Evolutionary conservation across 2,797 vertebrate genomes (phyloP), one percentile per base, ranked within the genome.

Genomic region (Borostomias antarcticus): DNA sequence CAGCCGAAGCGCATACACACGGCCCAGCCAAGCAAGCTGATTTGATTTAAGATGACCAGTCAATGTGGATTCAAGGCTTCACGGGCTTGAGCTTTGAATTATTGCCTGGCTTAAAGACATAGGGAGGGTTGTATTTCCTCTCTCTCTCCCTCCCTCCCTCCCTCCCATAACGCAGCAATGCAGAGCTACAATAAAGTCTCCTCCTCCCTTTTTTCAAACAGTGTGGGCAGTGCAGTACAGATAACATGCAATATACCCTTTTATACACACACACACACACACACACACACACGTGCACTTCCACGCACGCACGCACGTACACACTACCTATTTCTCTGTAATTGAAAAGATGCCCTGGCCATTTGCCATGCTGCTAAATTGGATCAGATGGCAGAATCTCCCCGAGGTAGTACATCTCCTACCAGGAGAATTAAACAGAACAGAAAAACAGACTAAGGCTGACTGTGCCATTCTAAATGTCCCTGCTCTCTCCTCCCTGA

Each of bases 31-130:
- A 78, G 73, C 74, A 72, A 79, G 68, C 77, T 88, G 89, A 91
- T 92, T 86, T 91, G 88, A 91, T 92, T 91, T 89, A 90, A 90
- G 86, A 88, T 82, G 89, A 91, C 86, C 86, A 85, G 86, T 87
- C 84, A 84, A 80, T 88, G 86, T 88, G 85, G 82, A 90, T 88
- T 78, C 86, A 79, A 85, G 81, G 84, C 85, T 90, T 90, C 81
- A 84, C 77, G 85, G 75, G 72, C 72, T 4, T 48, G 73, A 73
- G 71, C 78, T 85, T 85, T 90, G 87, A 92, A 90, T 91, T 88
- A 90, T 90, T 90, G 81, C 86, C 85, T 50, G 77, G 84, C 86
- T 88, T 82, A 82, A 86, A 87, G 80, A 84, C 79, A 26, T 74
- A 84, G 66, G 57, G 76, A 75, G 76, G 82, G 79, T 85, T 75